A percentile compares a stretch with the other conserved stretches of the same genome.
Conservation (phyloP, 2,797 vertebrate species). For the Cyprinodon diabolis region DNA sequence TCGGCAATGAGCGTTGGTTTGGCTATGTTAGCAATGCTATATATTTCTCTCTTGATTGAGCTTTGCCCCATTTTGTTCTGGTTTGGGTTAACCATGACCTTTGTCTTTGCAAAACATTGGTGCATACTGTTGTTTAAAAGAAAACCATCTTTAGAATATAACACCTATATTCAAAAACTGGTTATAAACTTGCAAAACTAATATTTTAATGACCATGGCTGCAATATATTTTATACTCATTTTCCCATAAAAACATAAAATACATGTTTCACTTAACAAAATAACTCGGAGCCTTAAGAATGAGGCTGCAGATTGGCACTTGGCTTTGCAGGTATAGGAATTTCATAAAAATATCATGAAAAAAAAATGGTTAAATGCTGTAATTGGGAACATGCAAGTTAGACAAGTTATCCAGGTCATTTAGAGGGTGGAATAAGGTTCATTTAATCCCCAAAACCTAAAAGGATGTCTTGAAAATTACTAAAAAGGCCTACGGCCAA, state of each 20-base stretch:
- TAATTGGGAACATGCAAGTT: too few species aligned
- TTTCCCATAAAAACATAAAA: background rate
- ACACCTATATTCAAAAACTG: background rate
- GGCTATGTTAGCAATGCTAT: background rate
- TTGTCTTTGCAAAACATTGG: background rate
- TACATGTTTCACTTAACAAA: background rate
- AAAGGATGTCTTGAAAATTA: too few species aligned
- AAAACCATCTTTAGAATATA: background rate
- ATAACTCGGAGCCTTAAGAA: background rate
- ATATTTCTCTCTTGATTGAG: background rate
- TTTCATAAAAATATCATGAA: too few species aligned
- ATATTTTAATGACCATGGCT: background rate
- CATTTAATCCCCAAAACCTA: too few species aligned
- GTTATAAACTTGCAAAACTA: too few species aligned
- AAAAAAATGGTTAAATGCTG: too few species aligned
- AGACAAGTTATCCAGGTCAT: too few species aligned
- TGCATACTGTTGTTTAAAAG: background rate
- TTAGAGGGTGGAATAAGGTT: too few species aligned
- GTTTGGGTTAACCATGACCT: background rate
- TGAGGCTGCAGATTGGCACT: background rate
- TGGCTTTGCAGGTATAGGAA: background rate
- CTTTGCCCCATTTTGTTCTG: background rate
- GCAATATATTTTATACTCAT: background rate
- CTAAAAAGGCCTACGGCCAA: too few species aligned
- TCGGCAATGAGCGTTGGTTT: background rate